Evolutionary conservation across 2,113 vertebrate species (phyloP), one percentile per base, ranked within the genome.

Genomic region (Corynorhinus townsendii): DNA sequence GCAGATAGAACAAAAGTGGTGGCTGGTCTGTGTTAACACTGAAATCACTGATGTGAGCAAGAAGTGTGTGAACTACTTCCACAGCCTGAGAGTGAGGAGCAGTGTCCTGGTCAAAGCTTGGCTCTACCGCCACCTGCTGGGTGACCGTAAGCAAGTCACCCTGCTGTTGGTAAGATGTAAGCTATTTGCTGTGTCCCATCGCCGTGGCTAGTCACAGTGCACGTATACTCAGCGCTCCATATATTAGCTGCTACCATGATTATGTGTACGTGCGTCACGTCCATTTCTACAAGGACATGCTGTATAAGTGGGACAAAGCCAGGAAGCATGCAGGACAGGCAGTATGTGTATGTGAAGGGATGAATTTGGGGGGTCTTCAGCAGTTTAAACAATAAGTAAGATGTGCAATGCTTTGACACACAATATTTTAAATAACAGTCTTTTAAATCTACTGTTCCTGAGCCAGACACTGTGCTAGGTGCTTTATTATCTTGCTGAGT

Each of bases 151-250:
- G 17, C 40, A 30, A 26, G 12, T 33, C 11, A 22, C 59, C 24
- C 66, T 19, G n/a, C 33, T 22, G 59, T 19, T 28, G 11, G 45
- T 49, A 17, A 66, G 54, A 45, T 7, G 59, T 12, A 17, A 38
- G 30, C n/a, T 8, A 4, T 26, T 38, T 49, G 69, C 24, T 19
- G n/a, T 1, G 3, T 16, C 2, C n/a, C 7, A 3, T 10, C 8
- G 15, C 4, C 4, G 43, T 3, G 17, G 89, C 40, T 24, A 1
- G 15, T 73, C 24, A 9, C 0, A 0, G 16, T 4, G 33, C 52
- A 9, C 22, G 7, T 14, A 1, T 4, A 45, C 49, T 19, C 28
- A 45, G 16, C 40, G 28, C 28, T 45, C 3, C 2, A 0, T 87
- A n/a, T 24, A 45, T 10, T 2, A 14, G 56, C 28, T 26, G n/a